Evolutionary conservation across 1,140 invertebrate genomes (phyloP).

Genomic region (Antheraea mylitta): DNA sequence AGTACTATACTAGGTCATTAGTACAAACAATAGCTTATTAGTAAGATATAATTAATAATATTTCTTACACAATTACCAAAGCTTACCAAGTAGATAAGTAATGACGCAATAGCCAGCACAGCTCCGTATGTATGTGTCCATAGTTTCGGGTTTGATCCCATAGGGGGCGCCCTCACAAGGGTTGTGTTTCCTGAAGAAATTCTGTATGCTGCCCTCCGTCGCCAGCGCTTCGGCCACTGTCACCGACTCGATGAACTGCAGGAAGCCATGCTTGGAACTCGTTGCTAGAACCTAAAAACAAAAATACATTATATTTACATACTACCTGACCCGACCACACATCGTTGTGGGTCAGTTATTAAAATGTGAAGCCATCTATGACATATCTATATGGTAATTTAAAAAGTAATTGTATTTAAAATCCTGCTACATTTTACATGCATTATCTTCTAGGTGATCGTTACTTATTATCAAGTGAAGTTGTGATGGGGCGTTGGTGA

Average conservation of each 20-base stretch:
- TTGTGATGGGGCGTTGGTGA: no score
- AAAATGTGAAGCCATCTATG: no score
- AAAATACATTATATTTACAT: neutral
- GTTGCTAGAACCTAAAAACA: constrained; percentile 86
- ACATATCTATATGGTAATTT: no score
- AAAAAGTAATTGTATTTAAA: no score
- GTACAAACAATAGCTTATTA: no score
- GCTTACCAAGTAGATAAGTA: constrained; percentile 91
- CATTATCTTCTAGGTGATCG: no score
- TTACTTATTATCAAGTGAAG: no score
- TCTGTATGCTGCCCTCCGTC: constrained; percentile 92
- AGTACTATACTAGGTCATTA: no score
- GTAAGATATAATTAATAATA: no score
- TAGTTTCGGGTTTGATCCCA: constrained; percentile 95
- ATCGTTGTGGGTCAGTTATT: no score
- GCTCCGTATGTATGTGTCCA: constrained; percentile 98
- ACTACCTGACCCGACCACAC: no score
- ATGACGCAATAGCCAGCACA: constrained; percentile 99
- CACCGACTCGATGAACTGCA: constrained; percentile 97
- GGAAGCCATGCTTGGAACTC: constrained; percentile 96
- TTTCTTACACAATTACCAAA: neutral
- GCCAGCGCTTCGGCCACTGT: constrained; percentile 95
- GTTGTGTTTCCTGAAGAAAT: constrained; percentile 94
- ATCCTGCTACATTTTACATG: no score
- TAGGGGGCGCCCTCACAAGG: constrained; percentile 93